These are phyloP conservation scores for Xyrauchen texanus DNA, from an alignment of 2,113 vertebrate genomes.

Conservation along the genomic window DNA sequence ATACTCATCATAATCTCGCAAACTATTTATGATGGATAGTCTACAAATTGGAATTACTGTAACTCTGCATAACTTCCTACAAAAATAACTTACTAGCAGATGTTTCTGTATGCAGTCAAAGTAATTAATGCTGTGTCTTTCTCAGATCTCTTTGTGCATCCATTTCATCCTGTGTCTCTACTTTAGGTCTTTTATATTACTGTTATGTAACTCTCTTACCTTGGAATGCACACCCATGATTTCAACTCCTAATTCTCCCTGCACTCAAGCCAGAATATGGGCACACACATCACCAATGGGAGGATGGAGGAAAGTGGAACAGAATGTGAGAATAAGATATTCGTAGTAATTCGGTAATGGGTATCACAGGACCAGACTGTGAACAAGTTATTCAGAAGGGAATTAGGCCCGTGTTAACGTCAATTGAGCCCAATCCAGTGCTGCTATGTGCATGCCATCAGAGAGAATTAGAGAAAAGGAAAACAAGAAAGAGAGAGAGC, in stretches of 20 bases:
- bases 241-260: slow-evolving; percentile 10
- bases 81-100: neutral
- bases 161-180: slow-evolving; percentile 6
- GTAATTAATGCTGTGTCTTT: slow-evolving; percentile 4
- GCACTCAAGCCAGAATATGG: neutral
- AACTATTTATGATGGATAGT: too few relatives aligned
- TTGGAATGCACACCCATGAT: slow-evolving; percentile 32
- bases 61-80: neutral
- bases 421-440: slow-evolving; percentile 27
- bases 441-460: slow-evolving; percentile 24
- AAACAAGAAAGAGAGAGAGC: neutral
- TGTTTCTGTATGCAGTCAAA: neutral
- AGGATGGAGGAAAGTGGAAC: slow-evolving; percentile 1
- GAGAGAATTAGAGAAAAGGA: slow-evolving; percentile 36
- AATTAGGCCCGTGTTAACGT: slow-evolving; percentile 40
- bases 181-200: slow-evolving; percentile 28
- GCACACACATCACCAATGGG: slow-evolving; percentile 20
- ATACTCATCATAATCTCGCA: too few relatives aligned
- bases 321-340: slow-evolving; percentile 18
- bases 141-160: neutral
- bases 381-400: slow-evolving; percentile 48
- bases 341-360: slow-evolving; percentile 27
- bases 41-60: neutral
- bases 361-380: slow-evolving; percentile 48
- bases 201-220: slow-evolving; percentile 44